These are phyloP conservation scores for Leptopilina syphax DNA, from an alignment of 2,888 invertebrate genomes.

Conservation along the genomic window DNA sequence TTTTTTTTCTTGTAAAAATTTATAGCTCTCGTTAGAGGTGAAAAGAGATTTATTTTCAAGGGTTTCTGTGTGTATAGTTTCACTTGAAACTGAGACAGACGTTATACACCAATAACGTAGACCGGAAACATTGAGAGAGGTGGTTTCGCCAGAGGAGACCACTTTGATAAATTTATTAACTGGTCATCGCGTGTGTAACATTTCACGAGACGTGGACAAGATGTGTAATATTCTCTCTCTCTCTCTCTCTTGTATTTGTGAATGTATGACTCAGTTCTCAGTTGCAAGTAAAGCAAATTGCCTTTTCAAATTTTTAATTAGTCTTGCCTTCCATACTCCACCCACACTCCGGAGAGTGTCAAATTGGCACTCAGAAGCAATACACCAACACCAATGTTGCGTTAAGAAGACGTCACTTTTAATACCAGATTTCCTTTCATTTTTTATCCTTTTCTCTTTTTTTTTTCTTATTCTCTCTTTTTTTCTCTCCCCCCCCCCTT, in stretches of 20 bases:
- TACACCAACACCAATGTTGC: background rate
- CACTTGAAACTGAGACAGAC: constrained; percentile 11
- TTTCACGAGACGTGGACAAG: constrained; percentile 32
- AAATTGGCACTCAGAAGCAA: constrained; percentile 25
- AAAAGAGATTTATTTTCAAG: constrained; percentile 32
- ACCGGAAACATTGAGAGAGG: constrained; percentile 2
- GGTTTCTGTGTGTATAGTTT: constrained; percentile 25
- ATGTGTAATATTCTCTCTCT: constrained; percentile 6
- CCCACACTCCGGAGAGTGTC: constrained; percentile 12
- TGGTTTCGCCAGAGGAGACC: constrained; percentile 23
- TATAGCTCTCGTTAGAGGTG: constrained; percentile 21
- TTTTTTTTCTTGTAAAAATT: background rate
- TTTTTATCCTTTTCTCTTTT: background rate
- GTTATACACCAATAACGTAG: background rate
- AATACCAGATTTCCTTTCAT: constrained; percentile 19
- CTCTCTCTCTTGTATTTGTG: no score
- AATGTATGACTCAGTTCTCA: background rate
- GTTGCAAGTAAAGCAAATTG: constrained; percentile 20
- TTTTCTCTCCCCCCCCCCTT: no score
- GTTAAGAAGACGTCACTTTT: constrained; percentile 35
- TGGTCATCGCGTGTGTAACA: constrained; percentile 24
- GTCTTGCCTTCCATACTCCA: background rate
- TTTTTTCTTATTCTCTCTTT: no score
- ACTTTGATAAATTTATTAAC: constrained; percentile 35
- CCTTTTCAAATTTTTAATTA: constrained; percentile 34